Evolutionary conservation across 2,797 vertebrate genomes (phyloP).

Genomic region (Myioborus melanocephalus): DNA sequence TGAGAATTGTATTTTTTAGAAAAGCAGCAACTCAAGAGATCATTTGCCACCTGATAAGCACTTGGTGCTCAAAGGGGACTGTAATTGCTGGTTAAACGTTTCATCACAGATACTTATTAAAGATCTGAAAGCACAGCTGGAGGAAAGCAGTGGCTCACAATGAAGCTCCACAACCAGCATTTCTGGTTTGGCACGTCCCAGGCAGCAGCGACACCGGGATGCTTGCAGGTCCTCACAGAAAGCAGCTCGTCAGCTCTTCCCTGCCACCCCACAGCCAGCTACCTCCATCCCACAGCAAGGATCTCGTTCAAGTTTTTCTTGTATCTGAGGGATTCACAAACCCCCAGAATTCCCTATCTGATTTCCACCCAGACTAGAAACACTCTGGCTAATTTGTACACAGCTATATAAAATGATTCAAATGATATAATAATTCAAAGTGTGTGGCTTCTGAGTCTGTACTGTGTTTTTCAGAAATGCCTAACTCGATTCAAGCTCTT

Average conservation of each 20-base stretch:
- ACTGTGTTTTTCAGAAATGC: fast-evolving
- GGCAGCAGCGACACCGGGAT: not conserved
- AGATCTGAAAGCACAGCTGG: not conserved
- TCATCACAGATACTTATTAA: not conserved
- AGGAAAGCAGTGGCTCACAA: not conserved
- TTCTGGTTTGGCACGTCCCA: constrained; percentile 21
- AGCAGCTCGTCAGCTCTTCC: not conserved
- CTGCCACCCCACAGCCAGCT: not conserved
- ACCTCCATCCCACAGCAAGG: not conserved
- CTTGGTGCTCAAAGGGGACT: not conserved
- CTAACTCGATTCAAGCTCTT: not conserved
- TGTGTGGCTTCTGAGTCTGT: fast-evolving
- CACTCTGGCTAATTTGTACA: fast-evolving
- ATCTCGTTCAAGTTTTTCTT: not conserved
- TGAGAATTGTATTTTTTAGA: not conserved
- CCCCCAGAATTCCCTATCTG: not conserved
- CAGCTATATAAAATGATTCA: not conserved
- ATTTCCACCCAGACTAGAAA: not conserved
- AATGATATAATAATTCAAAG: not conserved
- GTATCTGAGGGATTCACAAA: not conserved
- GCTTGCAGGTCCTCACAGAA: not conserved
- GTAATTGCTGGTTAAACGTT: constrained; percentile 20
- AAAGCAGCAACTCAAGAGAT: not conserved
- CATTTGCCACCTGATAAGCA: not conserved
- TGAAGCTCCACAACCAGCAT: constrained; percentile 30